Conservation (phyloP, 2,888 invertebrate species). For the Sinotaia quadrata region DNA sequence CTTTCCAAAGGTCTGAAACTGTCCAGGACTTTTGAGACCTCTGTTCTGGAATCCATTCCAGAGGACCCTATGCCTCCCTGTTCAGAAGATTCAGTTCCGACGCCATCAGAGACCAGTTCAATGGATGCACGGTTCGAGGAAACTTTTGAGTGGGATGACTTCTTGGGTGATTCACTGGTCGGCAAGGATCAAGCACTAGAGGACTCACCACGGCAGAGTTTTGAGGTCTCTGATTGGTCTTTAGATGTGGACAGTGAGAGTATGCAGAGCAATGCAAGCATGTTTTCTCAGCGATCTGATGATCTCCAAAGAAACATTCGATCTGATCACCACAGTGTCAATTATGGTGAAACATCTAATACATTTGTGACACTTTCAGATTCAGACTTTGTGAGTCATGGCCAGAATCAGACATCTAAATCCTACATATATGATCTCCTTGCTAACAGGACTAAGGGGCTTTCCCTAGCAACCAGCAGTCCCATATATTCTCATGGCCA, state of each 20-base stretch:
- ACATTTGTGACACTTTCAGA: slow-evolving; percentile 25
- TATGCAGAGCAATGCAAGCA: slow-evolving; percentile 29
- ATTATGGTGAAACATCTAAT: slow-evolving; percentile 7
- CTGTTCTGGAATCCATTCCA: slow-evolving; percentile 55
- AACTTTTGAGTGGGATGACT: slow-evolving; percentile 64
- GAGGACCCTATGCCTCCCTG: slow-evolving; percentile 41
- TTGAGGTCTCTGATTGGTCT: slow-evolving; percentile 40
- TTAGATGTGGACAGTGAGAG: slow-evolving; percentile 35
- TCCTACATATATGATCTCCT: slow-evolving; percentile 20
- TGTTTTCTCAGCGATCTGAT: slow-evolving; percentile 22
- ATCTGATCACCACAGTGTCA: background rate
- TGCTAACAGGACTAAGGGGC: slow-evolving; percentile 18
- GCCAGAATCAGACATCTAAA: background rate
- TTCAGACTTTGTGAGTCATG: slow-evolving; percentile 29
- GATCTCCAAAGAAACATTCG: background rate
- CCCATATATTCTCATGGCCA: background rate
- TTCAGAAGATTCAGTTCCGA: slow-evolving; percentile 23
- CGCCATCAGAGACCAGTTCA: slow-evolving; percentile 47
- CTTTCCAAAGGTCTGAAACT: slow-evolving; percentile 54
- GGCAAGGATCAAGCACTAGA: slow-evolving; percentile 42
- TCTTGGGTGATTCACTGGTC: slow-evolving; percentile 57
- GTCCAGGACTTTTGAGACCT: slow-evolving; percentile 46
- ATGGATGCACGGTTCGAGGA: slow-evolving; percentile 51
- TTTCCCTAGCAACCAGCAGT: background rate
- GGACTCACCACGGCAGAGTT: slow-evolving; percentile 17